phyloP scores from a whole-genome alignment of 2,113 vertebrate genomes.

The Circaetus cinerascens region DNA sequence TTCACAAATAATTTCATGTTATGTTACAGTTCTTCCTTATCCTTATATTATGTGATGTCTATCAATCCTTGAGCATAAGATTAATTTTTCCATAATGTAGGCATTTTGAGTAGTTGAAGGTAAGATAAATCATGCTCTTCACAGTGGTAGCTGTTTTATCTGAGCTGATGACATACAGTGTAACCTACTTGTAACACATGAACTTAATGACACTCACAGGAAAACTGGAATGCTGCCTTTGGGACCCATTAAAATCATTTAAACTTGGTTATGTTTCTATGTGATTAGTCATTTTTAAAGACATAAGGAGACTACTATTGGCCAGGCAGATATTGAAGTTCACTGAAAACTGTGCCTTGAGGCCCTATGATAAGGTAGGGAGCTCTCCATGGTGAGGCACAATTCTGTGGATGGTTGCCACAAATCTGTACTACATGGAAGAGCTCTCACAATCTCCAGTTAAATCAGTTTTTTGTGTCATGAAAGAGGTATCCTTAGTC shows the following conservation, averaged over 20 bases:
- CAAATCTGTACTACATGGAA: background rate
- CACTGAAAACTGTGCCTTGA: background rate
- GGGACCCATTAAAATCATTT: conserved; percentile 2
- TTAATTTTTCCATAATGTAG: background rate
- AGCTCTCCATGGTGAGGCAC: background rate
- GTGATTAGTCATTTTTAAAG: conserved; percentile 4
- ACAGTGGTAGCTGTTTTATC: background rate
- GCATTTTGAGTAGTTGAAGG: background rate
- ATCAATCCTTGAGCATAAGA: background rate
- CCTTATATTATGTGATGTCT: background rate
- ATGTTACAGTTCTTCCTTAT: background rate
- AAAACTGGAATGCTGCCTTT: background rate
- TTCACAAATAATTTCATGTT: background rate
- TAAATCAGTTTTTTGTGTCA: background rate
- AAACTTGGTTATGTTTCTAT: background rate
- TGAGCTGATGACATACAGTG: conserved; percentile 5
- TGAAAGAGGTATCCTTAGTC: background rate
- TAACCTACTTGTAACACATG: background rate
- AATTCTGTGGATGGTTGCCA: background rate
- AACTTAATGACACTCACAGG: background rate
- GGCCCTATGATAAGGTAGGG: background rate
- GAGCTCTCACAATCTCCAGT: background rate
- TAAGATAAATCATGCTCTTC: background rate
- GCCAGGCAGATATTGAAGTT: background rate
- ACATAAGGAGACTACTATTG: background rate